A percentile compares a stretch with the other conserved stretches of the same genome.
Evolutionary conservation across 2,888 invertebrate genomes (phyloP).

Genomic region (Drosophila nigritarsus): DNA sequence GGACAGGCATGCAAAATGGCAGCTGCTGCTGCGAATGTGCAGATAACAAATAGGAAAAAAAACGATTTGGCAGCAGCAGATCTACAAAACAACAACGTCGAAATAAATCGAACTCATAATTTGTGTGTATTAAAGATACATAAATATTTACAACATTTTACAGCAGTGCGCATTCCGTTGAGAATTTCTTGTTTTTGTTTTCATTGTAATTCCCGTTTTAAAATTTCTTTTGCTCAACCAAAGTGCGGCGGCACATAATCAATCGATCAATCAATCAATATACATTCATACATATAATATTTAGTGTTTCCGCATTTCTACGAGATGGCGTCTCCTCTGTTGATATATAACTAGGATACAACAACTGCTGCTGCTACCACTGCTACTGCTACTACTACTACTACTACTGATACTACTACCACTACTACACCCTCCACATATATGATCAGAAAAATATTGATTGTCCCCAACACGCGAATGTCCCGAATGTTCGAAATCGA

Average conservation of each 20-base stretch:
- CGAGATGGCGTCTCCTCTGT: slow-evolving; percentile 56
- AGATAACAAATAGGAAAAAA: slow-evolving; percentile 23
- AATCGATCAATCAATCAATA: slow-evolving; percentile 12
- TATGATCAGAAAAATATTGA: slow-evolving; percentile 55
- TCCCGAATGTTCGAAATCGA: slow-evolving; percentile 45
- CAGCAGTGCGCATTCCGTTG: slow-evolving; percentile 34
- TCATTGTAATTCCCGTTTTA: slow-evolving; percentile 52
- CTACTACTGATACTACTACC: slow-evolving; percentile 55
- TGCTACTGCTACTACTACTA: slow-evolving; percentile 57
- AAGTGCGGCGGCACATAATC: slow-evolving; percentile 38
- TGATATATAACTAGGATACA: slow-evolving; percentile 70
- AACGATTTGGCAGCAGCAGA: slow-evolving; percentile 31
- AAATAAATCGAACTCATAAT: slow-evolving; percentile 28
- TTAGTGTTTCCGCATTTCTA: slow-evolving; percentile 57
- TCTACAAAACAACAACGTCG: slow-evolving; percentile 22
- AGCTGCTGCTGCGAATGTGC: slow-evolving; percentile 28
- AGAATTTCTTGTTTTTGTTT: slow-evolving; percentile 45
- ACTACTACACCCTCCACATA: slow-evolving; percentile 64
- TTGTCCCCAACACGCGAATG: slow-evolving; percentile 65
- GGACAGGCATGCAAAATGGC: slow-evolving; percentile 47
- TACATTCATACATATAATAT: slow-evolving; percentile 32
- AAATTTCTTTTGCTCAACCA: slow-evolving; percentile 42
- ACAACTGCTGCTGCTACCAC: slow-evolving; percentile 61
- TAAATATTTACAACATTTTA: slow-evolving; percentile 39
- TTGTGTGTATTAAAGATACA: slow-evolving; percentile 24